Base-by-base conservation (phyloP, 2,888 invertebrate species). In the Caenorhabditis sinica region DNA sequence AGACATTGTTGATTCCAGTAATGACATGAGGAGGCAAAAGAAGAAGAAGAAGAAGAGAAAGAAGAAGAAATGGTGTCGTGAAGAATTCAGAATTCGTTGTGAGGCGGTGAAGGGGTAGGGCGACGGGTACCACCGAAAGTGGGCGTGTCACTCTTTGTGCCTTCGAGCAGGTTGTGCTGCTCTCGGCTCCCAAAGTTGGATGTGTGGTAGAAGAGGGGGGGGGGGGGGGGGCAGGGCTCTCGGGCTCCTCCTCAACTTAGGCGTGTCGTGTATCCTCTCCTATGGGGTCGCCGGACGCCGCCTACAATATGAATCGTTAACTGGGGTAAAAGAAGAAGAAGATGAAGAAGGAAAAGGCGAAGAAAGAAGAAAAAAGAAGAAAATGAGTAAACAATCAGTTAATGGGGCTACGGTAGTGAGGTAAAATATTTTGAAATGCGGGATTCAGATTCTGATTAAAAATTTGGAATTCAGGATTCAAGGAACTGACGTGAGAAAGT, bases 101-200 rank as follows among this genome's bases (percentile, higher is more conserved):
- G 79, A 77, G 60, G 63, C 77, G 53, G 20, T 6, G 8, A 13
- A 13, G 13, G 40, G 40, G 60, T 8, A 45, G 43, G 45, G 28
- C 3, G 45, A 30, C n/a, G n/a, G n/a, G 75, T 49, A 36, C 33
- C 53, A 43, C 40, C 33, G 43, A 30, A 56, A 49, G 80, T 80
- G 80, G 80, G 80, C 80, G 80, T 80, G 80, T 58, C 80, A 51
- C 58, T 72, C 80, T 80, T 71, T 79, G 79, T 79, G 79, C 33
- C 63, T 58, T 49, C 33, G 61, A 71, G 72, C 80, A 72, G 72
- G 72, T 79, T 79, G 79, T 66, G 71, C 33, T 45, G 66, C 66
- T 66, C 60, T 60, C 56, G 63, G 66, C 72, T 80, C 72, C 69
- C 80, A 72, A 77, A 72, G 65, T 80, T 72, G 80, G 68, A 61